Percentiles rank a stretch among this genome's conserved stretches.
phyloP scores from a whole-genome alignment of 2,797 vertebrate genomes.

The Zonotrichia albicollis region DNA sequence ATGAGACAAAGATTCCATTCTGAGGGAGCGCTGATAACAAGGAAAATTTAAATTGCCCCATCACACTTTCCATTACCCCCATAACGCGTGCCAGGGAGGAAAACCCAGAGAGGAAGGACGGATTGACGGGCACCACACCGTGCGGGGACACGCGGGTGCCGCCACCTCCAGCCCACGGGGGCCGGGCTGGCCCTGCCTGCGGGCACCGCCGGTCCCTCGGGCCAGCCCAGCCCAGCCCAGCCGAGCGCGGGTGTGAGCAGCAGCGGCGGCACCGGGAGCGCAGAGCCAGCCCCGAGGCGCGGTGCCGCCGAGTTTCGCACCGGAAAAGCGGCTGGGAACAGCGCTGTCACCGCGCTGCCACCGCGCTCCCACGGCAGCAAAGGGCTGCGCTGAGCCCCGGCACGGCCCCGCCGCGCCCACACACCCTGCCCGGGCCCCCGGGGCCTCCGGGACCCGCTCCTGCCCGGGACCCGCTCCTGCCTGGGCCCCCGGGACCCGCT shows the following conservation, averaged over 20 bases:
- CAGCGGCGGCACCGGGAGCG: neutral
- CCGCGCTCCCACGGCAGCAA: neutral
- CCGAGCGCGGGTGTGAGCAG: rapidly evolving
- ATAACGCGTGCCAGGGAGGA: neutral
- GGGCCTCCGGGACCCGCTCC: no score
- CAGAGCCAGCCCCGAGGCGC: neutral
- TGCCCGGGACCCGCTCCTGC: no score
- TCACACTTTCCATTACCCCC: slow-evolving; percentile 22
- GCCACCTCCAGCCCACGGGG: rapidly evolving
- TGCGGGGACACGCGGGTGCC: neutral
- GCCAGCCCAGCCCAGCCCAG: neutral
- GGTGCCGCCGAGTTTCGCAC: neutral
- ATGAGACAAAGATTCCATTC: neutral
- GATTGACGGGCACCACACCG: rapidly evolving
- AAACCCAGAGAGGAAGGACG: neutral
- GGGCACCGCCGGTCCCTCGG: rapidly evolving
- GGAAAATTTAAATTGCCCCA: neutral
- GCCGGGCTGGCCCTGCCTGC: neutral
- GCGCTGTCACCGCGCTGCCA: neutral
- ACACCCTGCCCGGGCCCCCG: neutral
- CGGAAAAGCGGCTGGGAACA: neutral
- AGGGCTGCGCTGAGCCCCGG: neutral
- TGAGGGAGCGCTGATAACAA: neutral
- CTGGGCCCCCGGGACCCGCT: no score
- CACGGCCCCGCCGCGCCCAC: neutral